Conservation (phyloP, 2,113 vertebrate species). For the Sebastes schlegelii region DNA sequence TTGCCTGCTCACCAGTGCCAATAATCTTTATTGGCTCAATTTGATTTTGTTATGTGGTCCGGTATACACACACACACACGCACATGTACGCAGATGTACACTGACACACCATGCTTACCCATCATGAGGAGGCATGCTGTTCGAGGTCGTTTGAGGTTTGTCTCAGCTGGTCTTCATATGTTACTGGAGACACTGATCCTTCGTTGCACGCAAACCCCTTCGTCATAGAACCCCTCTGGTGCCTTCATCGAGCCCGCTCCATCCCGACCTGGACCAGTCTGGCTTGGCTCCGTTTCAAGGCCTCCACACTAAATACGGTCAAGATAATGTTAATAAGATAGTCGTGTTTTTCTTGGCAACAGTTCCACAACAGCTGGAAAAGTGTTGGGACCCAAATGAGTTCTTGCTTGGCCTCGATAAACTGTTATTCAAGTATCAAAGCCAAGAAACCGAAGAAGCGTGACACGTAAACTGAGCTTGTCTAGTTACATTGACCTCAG, state of each 20-base stretch:
- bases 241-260: constrained; percentile 41
- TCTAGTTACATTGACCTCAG: constrained; percentile 5
- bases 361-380: constrained; percentile 47
- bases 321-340: constrained; percentile 47
- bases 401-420: constrained; percentile 2
- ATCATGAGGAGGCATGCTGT: constrained; percentile 39
- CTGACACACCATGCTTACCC: constrained; percentile 42
- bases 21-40: constrained; percentile 41
- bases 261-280: constrained; percentile 1
- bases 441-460: constrained; percentile 17
- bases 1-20: constrained; percentile 37
- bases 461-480: neutral
- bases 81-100: neutral
- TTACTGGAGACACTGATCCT: constrained; percentile 57
- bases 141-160: constrained; percentile 62
- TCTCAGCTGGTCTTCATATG: constrained; percentile 72
- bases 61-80: constrained; percentile 18
- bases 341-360: constrained; percentile 52
- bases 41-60: constrained; percentile 46
- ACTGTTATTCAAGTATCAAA: constrained; percentile 31
- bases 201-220: constrained; percentile 47
- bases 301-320: constrained; percentile 25
- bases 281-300: constrained; percentile 19
- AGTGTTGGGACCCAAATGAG: constrained; percentile 22
- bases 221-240: constrained; percentile 50